Evolutionary conservation across 2,113 vertebrate species (phyloP).

Genomic region (Athene cunicularia): DNA sequence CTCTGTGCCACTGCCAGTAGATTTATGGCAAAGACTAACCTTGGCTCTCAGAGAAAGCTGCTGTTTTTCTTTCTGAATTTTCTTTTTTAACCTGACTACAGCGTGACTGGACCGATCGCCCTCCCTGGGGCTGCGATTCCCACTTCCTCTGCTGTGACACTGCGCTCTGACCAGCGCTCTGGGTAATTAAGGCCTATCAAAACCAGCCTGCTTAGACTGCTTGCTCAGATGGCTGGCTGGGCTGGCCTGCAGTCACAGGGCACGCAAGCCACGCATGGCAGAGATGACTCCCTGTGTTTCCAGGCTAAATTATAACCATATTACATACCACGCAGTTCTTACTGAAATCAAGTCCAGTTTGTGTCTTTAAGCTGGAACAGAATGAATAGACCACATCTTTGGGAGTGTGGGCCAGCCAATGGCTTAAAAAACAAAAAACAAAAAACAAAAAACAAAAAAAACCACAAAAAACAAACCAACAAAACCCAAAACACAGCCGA

Average conservation of each 20-base stretch:
- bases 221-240: not conserved
- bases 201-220: rapidly evolving
- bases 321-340: not conserved
- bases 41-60: not conserved
- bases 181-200: not conserved
- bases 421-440: conserved; percentile 15
- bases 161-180: rapidly evolving
- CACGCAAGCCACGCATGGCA: rapidly evolving
- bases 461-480: too few species aligned
- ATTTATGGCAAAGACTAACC: not conserved
- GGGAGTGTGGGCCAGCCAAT: not conserved
- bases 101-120: rapidly evolving
- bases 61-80: not conserved
- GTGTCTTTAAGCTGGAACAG: not conserved
- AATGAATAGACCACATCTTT: conserved; percentile 21
- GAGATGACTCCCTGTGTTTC: not conserved
- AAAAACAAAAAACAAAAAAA: not conserved
- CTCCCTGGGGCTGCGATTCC: rapidly evolving
- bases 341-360: not conserved
- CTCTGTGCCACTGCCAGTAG: not conserved
- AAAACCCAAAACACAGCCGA: not conserved
- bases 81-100: not conserved
- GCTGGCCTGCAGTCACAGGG: not conserved
- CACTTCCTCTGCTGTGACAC: rapidly evolving
- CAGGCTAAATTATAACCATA: not conserved